These are phyloP conservation scores for Fringilla coelebs DNA, from an alignment of 2,797 vertebrate genomes.

Conservation along the genomic window DNA sequence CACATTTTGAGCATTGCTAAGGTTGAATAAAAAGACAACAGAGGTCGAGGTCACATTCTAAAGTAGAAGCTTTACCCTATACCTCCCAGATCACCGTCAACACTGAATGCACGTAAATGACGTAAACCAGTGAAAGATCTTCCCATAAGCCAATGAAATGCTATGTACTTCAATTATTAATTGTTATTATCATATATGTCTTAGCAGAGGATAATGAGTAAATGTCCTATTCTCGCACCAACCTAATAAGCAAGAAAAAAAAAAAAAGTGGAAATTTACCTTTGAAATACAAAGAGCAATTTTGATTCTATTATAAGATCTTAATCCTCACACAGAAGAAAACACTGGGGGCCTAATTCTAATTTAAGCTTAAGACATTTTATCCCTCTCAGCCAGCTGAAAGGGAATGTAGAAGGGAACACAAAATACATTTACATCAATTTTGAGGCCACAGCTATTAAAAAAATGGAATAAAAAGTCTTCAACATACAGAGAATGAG, in stretches of 20 bases:
- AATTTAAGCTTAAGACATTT: conserved; percentile 41
- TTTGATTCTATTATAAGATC: conserved; percentile 34
- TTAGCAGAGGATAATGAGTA: background rate
- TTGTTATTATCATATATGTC: background rate
- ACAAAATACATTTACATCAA: background rate
- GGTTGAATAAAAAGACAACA: background rate
- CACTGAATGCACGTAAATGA: background rate
- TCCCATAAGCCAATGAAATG: background rate
- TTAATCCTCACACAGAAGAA: conserved; percentile 23
- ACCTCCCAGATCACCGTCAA: background rate
- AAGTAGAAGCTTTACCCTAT: background rate
- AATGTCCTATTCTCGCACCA: background rate
- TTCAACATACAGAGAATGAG: background rate
- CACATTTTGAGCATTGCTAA: background rate
- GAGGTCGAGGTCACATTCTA: background rate
- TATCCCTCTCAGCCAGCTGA: background rate
- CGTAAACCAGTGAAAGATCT: background rate
- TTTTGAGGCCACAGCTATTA: background rate
- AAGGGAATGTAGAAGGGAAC: background rate
- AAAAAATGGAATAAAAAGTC: no score
- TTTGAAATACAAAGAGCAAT: conserved; percentile 26
- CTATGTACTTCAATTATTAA: background rate
- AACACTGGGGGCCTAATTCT: conserved; percentile 35
- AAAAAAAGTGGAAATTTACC: background rate
- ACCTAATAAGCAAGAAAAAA: background rate